Base-by-base conservation (phyloP, 2,888 invertebrate species). In the Morpho helenor region DNA sequence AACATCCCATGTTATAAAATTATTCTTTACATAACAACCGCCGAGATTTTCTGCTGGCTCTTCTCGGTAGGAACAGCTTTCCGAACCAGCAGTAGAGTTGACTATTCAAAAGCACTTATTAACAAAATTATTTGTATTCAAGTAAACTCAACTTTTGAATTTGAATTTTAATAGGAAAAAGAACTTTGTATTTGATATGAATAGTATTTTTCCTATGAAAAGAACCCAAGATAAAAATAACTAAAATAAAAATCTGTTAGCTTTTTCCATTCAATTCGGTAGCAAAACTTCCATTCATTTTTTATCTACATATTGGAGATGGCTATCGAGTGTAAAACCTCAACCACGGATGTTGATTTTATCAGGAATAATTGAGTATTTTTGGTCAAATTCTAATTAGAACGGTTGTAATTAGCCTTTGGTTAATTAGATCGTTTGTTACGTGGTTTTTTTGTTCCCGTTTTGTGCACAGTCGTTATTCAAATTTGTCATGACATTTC, bases 321-420 rank as follows among this genome's bases (percentile, higher is more conserved):
- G 31, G 49, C 41, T 58, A 58, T 58, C 53, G 23, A 53, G 41
- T 49, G 53, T 49, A 52, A 42, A 57, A 49, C 53, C 49, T 43
- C 42, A 56, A 59, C 58, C 50, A 42, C 64, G 74, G 48, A 72
- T 64, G 59, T 63, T 56, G 83, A 83, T 83, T 54, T 75, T 80
- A 84, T 84, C 83, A 57, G 42, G n/a, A 47, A 68, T 82, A 84
- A 84, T 84, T 71, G 84, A 84, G 71, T 73, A 80, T 74, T 76
- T 77, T 74, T 75, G 70, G 75, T 69, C 62, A 62, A 70, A 70
- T 73, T 72, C 71, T 73, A 79, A 81, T 80, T 77, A 72, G 74
- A 71, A 71, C 75, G 74, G 64, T 67, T 64, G 66, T 77, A 76
- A 78, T 79, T 75, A 78, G 63, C 64, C 63, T 67, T 59, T 68